Evolutionary conservation across 2,888 invertebrate genomes (phyloP).

Genomic region (Exocentrus adspersus): DNA sequence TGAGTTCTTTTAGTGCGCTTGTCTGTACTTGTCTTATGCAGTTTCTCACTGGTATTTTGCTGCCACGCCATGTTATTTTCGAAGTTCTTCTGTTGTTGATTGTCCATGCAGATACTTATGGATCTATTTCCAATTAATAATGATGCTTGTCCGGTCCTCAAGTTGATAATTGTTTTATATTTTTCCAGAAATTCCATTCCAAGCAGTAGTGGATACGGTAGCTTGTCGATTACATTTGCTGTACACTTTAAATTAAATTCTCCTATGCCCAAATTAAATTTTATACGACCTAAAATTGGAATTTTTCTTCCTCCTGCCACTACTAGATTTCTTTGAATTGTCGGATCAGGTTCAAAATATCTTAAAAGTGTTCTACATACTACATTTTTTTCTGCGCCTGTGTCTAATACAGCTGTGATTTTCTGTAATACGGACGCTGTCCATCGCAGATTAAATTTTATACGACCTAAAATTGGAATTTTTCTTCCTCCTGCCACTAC

Average conservation of each 20-base stretch:
- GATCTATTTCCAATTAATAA: not conserved
- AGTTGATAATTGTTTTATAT: not conserved
- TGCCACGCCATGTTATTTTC: no score
- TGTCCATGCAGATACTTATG: not conserved
- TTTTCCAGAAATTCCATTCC: not conserved
- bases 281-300: not conserved
- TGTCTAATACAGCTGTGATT: not conserved
- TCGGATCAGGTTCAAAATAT: not conserved
- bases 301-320: conserved; percentile 3
- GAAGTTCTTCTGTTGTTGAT: no score
- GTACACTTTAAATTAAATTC: not conserved
- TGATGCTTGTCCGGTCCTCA: not conserved
- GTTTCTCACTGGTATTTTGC: no score
- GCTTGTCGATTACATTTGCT: not conserved
- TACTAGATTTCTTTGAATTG: not conserved
- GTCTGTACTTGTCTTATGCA: no score
- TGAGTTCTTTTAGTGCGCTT: no score
- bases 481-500: no score
- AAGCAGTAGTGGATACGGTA: not conserved
- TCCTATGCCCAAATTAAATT: not conserved
- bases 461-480: no score
- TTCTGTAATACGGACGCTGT: not conserved
- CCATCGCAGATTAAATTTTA: not conserved
- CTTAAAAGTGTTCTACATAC: not conserved
- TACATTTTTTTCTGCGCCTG: conserved; percentile 3